Conservation (phyloP, 2,797 vertebrate genomes). For the Tangara arthus region DNA sequence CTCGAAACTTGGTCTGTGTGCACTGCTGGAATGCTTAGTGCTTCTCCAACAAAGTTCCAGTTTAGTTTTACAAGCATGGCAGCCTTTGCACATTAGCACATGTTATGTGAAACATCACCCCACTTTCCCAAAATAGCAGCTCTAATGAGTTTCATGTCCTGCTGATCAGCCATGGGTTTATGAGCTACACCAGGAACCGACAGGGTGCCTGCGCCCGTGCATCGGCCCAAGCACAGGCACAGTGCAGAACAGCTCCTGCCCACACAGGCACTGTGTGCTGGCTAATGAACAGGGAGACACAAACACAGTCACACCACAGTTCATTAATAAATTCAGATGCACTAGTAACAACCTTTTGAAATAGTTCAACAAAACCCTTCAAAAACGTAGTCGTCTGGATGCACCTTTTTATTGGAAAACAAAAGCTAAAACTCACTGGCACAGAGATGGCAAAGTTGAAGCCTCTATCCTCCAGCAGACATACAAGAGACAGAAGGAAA, state of each 20-base stretch:
- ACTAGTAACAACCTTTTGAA: not conserved
- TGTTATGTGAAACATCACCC: not conserved
- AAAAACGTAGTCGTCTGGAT: not conserved
- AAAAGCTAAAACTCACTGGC: not conserved
- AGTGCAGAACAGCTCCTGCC: not conserved
- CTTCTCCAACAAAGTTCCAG: not conserved
- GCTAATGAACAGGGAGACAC: not conserved
- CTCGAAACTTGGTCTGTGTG: not conserved
- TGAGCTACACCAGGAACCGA: slow-evolving; percentile 7
- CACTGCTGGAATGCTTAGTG: not conserved
- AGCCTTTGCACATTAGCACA: slow-evolving; percentile 45
- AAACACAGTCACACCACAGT: not conserved
- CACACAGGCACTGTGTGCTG: not conserved
- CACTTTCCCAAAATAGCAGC: slow-evolving; percentile 9
- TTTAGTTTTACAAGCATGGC: slow-evolving; percentile 40
- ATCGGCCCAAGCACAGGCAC: not conserved
- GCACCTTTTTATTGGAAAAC: not conserved
- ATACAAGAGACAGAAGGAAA: not conserved
- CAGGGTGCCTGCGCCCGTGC: not conserved
- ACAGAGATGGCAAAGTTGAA: not conserved
- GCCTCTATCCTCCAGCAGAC: not conserved
- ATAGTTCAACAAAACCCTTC: not conserved
- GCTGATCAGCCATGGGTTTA: slow-evolving; percentile 19
- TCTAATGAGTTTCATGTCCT: slow-evolving; percentile 27
- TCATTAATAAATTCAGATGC: not conserved